phyloP scores from a whole-genome alignment of 2,797 vertebrate genomes.

The Coregonus ussuriensis region DNA sequence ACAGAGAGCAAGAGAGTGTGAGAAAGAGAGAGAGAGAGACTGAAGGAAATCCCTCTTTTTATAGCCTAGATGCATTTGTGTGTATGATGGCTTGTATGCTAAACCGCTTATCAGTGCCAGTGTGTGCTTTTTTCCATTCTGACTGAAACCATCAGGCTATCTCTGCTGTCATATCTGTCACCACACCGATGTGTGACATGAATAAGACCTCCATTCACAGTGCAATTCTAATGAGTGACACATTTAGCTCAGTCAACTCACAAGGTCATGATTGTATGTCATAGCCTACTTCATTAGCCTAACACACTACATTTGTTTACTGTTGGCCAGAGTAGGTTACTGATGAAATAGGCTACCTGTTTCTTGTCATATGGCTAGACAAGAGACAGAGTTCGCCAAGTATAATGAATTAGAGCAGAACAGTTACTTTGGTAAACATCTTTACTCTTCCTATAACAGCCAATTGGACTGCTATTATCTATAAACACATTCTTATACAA shows the following conservation, averaged over 20 bases:
- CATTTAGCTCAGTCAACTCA: neutral
- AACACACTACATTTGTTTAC: neutral
- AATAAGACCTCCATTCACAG: neutral
- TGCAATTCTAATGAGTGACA: neutral
- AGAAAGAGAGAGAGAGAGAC: neutral
- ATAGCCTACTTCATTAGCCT: neutral
- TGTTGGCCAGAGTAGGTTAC: neutral
- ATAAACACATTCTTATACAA: neutral
- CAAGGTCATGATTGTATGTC: neutral
- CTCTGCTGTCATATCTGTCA: constrained; percentile 1
- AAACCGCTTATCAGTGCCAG: neutral
- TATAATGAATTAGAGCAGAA: too few relatives aligned
- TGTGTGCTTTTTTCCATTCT: neutral
- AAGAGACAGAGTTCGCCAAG: too few relatives aligned
- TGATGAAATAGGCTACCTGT: neutral
- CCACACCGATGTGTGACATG: neutral
- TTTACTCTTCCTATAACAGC: too few relatives aligned
- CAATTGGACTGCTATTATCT: neutral
- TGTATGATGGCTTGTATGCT: neutral
- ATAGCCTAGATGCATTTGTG: neutral
- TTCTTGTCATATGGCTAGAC: too few relatives aligned
- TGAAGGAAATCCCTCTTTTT: neutral
- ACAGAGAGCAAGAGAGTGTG: neutral
- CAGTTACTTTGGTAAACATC: too few relatives aligned
- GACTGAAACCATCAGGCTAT: neutral